A percentile compares a stretch with the other conserved stretches of the same genome.
Evolutionary conservation across 1,140 invertebrate genomes (phyloP).

Genomic region (Druon quercuslanigerum): DNA sequence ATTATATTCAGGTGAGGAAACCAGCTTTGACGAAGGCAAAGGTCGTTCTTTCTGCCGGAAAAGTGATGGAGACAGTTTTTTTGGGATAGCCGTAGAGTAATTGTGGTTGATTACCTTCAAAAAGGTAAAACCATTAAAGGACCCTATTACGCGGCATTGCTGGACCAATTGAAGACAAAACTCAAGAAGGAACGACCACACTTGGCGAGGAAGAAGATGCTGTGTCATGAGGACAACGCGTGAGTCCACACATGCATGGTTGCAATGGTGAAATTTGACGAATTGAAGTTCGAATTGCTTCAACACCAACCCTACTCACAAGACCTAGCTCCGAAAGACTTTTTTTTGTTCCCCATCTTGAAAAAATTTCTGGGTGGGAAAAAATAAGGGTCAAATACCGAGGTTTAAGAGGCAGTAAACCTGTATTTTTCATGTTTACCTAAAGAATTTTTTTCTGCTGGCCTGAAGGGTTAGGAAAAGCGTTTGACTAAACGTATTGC

Average conservation of each 20-base stretch:
- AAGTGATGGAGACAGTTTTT: too few relatives aligned
- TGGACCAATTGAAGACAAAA: too few relatives aligned
- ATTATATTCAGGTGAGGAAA: slow-evolving; percentile 41
- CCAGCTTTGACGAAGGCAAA: slow-evolving; percentile 48
- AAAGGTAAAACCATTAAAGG: slow-evolving; percentile 72
- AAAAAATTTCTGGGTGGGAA: slow-evolving; percentile 40
- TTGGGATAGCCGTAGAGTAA: slow-evolving; percentile 60
- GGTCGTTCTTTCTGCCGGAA: too few relatives aligned
- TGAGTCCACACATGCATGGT: slow-evolving; percentile 56
- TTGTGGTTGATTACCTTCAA: slow-evolving; percentile 73
- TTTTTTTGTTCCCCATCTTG: slow-evolving; percentile 48
- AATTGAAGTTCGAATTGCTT: slow-evolving; percentile 70
- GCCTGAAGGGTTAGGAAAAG: slow-evolving; percentile 36
- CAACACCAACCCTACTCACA: too few relatives aligned
- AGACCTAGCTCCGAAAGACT: slow-evolving; percentile 71
- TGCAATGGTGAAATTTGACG: slow-evolving; percentile 55
- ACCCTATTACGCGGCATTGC: slow-evolving; percentile 63
- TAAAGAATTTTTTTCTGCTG: neutral
- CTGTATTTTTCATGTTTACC: slow-evolving; percentile 36
- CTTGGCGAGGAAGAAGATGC: too few relatives aligned
- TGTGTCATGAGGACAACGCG: slow-evolving; percentile 63
- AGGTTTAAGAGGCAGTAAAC: slow-evolving; percentile 42
- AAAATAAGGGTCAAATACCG: slow-evolving; percentile 50
- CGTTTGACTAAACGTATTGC: neutral
- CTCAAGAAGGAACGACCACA: slow-evolving; percentile 56